phyloP scores from a whole-genome alignment of 2,888 invertebrate genomes.

The Terebella lapidaria region DNA sequence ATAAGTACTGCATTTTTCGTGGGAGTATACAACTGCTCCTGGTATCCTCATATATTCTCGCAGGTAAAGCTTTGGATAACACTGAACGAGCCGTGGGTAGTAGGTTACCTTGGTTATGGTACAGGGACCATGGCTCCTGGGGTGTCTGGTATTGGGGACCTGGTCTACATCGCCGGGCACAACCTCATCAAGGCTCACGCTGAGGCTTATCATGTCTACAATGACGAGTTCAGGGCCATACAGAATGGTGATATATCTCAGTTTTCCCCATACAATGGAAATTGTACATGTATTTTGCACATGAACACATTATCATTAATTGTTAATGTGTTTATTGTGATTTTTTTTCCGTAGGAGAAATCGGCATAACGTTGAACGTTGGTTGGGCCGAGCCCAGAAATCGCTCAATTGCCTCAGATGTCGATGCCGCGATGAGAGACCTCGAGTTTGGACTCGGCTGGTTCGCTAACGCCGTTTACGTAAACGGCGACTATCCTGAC shows the following conservation, averaged over 20 bases:
- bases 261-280: too few species aligned
- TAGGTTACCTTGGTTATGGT: conserved; percentile 22
- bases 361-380: conserved; percentile 20
- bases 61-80: conserved; percentile 65
- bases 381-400: conserved; percentile 21
- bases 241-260: conserved; percentile 30
- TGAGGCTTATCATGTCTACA: conserved; percentile 58
- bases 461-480: conserved; percentile 25
- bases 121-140: conserved; percentile 24
- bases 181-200: conserved; percentile 64
- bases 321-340: too few species aligned
- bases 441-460: conserved; percentile 24
- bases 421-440: conserved; percentile 20
- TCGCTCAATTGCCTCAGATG: conserved; percentile 1
- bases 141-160: background rate
- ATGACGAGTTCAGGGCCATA: conserved; percentile 14
- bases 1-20: too few species aligned
- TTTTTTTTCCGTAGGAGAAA: too few species aligned
- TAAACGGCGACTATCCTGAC: conserved; percentile 24
- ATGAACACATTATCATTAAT: too few species aligned
- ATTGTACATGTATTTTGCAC: too few species aligned
- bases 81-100: conserved; percentile 65
- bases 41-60: too few species aligned
- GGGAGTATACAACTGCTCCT: too few species aligned
- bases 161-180: conserved; percentile 56